Base-by-base conservation (phyloP, 2,888 invertebrate species). In the Eurois occulta region DNA sequence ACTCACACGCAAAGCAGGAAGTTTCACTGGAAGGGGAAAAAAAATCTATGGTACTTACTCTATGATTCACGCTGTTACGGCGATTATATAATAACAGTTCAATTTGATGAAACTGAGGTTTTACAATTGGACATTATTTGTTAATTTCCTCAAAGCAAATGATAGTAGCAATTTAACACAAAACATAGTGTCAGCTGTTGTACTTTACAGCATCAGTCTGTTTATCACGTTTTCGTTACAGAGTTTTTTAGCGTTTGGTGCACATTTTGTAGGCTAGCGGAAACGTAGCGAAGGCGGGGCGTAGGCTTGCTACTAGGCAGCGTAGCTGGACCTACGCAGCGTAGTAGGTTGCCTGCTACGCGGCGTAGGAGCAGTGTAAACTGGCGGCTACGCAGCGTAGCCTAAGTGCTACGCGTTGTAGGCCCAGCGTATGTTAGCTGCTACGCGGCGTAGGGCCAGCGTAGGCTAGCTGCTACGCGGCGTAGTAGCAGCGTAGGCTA, bases 1-100 rank as follows among this genome's bases (percentile, higher is more conserved):
- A 89, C 89, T 84, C 85, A 88, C 85, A 83, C 80, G 85, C 85
- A 84, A 89, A 92, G 90, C 91, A 94, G 94, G 94, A 94, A 94
- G 92, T 91, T 81, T 74, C 78, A 84, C 66, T 84, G 84, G 77
- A 84, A 79, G 85, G 78, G 88, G 90, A 91, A 91, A 90, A 90
- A 67, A 69, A 69, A 13, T 35, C 10, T 35, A 35, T 35, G 80
- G 81, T 82, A 84, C 75, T 78, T 82, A 84, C 75, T 78, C 71
- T 83, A 85, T 87, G 88, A 88, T 91, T 91, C 91, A 92, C 84
- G 90, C 88, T 89, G 90, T 86, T 88, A 85, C 86, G 87, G 85
- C 86, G 79, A 86, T 86, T 86, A 85, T 86, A 85, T 88, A 90
- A 88, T 86, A 82, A 84, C 78, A 81, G 75, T 68, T 72, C 64